These are phyloP conservation scores for Peromyscus maniculatus DNA, from an alignment of 2,113 vertebrate species.

Conservation along the genomic window DNA sequence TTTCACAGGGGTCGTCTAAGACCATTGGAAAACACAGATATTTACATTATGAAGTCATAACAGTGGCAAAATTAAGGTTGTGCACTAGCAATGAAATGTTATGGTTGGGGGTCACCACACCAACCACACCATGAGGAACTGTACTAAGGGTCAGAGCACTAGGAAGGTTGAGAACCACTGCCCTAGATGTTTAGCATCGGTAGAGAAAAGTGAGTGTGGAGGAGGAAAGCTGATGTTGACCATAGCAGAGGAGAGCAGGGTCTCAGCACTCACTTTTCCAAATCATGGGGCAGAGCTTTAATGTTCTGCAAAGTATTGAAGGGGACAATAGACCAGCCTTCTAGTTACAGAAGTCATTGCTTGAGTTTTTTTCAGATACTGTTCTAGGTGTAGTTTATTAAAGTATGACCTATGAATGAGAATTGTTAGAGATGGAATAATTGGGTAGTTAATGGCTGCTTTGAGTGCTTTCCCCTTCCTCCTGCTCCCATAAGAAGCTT, in stretches of 20 bases:
- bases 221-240: not conserved
- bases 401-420: not conserved
- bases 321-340: rapidly evolving
- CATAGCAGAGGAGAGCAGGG: not conserved
- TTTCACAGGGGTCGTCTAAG: not conserved
- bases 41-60: not conserved
- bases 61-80: not conserved
- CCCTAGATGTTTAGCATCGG: not conserved
- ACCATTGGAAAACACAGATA: not conserved
- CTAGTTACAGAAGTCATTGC: not conserved
- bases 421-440: not conserved
- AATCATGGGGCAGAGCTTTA: not conserved
- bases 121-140: not conserved
- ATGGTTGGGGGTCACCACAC: not conserved
- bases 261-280: not conserved
- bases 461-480: not conserved
- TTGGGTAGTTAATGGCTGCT: not conserved
- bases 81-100: not conserved
- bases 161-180: not conserved
- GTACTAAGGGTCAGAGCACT: not conserved
- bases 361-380: not conserved
- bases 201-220: not conserved
- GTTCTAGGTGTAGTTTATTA: not conserved
- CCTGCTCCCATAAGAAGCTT: not conserved
- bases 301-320: not conserved